These are phyloP conservation scores for Gallinago media DNA, from an alignment of 2,113 vertebrate genomes.

Conservation along the genomic window DNA sequence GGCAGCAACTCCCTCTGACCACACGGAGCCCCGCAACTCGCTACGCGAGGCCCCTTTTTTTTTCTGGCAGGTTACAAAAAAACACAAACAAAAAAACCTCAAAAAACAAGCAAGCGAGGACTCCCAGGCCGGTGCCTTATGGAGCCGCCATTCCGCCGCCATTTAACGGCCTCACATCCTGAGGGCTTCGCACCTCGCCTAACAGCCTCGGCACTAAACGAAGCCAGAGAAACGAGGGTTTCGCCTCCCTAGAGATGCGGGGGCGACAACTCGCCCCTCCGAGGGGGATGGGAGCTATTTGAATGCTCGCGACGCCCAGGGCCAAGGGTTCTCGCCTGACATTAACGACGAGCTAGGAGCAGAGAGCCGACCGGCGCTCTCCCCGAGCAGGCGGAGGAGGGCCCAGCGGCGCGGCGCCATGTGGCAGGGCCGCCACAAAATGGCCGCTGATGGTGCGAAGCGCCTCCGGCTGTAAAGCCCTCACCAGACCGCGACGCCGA, in stretches of 20 bases:
- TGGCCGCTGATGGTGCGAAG: neutral
- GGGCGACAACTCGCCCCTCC: neutral
- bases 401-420: fast-evolving
- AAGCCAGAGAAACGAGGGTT: fast-evolving
- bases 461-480: too few relatives aligned
- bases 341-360: fast-evolving
- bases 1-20: neutral
- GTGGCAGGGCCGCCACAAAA: neutral
- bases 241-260: fast-evolving
- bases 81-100: too few relatives aligned
- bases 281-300: fast-evolving
- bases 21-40: fast-evolving
- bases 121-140: neutral
- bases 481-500: fast-evolving
- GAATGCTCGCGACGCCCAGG: neutral
- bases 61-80: too few relatives aligned
- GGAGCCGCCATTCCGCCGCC: neutral
- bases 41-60: neutral
- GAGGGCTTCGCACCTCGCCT: neutral
- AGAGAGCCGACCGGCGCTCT: too few relatives aligned
- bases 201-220: fast-evolving
- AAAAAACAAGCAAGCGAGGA: neutral
- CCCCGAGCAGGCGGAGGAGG: fast-evolving
- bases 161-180: fast-evolving
- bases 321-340: fast-evolving